Conservation (phyloP, 2,113 vertebrate species). For the Chloropsis hardwickii region DNA sequence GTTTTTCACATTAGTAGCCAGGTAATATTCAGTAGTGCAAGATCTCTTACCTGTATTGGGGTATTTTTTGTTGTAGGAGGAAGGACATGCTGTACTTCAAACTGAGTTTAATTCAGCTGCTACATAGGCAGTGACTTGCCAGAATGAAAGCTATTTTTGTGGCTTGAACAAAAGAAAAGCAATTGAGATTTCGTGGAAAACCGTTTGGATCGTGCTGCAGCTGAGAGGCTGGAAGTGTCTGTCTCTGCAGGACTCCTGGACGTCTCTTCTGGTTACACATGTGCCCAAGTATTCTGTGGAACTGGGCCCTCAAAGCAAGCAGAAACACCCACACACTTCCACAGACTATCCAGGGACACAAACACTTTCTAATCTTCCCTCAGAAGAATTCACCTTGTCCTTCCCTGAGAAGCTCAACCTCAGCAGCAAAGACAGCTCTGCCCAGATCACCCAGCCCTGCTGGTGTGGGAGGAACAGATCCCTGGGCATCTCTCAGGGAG, state of each 20-base stretch:
- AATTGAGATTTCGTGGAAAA: background rate
- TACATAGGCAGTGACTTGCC: background rate
- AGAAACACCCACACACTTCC: background rate
- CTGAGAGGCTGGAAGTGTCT: background rate
- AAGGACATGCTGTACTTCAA: background rate
- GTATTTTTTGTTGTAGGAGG: background rate
- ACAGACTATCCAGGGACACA: constrained; percentile 21
- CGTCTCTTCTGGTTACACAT: background rate
- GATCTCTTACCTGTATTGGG: background rate
- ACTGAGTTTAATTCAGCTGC: background rate
- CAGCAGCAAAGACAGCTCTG: background rate
- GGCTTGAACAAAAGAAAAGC: background rate
- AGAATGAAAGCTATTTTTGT: background rate
- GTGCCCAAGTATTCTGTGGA: constrained; percentile 19
- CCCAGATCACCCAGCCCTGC: background rate
- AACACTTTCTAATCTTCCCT: background rate
- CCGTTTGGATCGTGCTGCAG: background rate
- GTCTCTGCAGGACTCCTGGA: background rate
- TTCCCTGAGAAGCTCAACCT: background rate
- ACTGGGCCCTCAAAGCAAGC: background rate
- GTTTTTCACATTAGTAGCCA: background rate
- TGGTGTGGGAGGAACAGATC: background rate
- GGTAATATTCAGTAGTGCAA: background rate
- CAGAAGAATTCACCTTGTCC: background rate
- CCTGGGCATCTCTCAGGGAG: fast-evolving